A percentile compares a stretch with the other conserved stretches of the same genome.
Evolutionary conservation across 2,113 vertebrate species (phyloP).

Genomic region (Serinus canaria): DNA sequence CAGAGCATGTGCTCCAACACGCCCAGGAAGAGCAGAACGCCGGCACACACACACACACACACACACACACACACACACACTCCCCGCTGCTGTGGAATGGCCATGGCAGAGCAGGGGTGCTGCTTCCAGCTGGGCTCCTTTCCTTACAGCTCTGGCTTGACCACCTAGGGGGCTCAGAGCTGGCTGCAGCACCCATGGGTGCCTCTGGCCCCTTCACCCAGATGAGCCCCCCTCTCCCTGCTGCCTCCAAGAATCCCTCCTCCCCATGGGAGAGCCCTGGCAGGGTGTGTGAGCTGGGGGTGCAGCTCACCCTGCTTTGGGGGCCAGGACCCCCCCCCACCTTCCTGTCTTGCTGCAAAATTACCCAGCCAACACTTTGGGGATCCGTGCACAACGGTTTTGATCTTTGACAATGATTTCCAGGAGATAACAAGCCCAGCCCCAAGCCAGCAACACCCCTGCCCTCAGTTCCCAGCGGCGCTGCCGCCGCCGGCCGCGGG

Average conservation of each 20-base stretch:
- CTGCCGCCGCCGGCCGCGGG: accelerated
- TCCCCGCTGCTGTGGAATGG: neutral
- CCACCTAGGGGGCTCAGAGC: accelerated
- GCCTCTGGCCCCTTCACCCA: neutral
- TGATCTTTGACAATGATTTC: conserved; percentile 8
- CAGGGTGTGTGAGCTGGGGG: neutral
- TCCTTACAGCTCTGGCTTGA: neutral
- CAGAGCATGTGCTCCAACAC: neutral
- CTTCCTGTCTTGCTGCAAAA: neutral
- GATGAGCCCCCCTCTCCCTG: neutral
- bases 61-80: too few species aligned
- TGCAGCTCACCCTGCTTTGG: neutral
- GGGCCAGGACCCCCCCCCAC: neutral
- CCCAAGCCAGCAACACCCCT: neutral
- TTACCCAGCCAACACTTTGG: neutral
- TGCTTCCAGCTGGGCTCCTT: neutral
- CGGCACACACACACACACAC: neutral
- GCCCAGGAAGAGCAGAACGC: neutral
- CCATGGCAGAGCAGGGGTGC: neutral
- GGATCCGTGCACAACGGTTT: neutral
- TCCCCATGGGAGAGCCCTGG: neutral
- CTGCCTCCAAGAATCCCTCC: neutral
- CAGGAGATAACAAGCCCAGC: neutral
- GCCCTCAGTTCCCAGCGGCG: neutral
- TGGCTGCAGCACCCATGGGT: neutral